phyloP scores from a whole-genome alignment of 2,113 vertebrate genomes.

The Helogale parvula region DNA sequence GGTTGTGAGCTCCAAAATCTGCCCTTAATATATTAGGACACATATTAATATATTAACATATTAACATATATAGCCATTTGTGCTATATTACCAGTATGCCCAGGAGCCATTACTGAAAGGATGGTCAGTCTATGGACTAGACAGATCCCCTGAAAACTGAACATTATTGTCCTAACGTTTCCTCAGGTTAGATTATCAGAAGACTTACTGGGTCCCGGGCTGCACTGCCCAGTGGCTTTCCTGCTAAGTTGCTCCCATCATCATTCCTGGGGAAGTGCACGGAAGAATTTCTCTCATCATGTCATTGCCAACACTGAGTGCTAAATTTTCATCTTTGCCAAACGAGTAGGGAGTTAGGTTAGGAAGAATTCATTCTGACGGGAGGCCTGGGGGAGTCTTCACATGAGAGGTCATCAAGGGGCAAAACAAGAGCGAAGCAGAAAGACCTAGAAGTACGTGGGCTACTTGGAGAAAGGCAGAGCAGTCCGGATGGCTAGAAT shows the following conservation, averaged over 20 bases:
- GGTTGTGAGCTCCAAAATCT: neutral
- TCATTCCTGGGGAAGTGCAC: neutral
- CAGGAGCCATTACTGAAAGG: neutral
- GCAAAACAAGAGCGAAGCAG: neutral
- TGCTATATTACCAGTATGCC: neutral
- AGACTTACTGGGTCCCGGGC: neutral
- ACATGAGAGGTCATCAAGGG: neutral
- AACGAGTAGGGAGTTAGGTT: neutral
- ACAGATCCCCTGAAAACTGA: neutral
- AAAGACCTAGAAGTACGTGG: neutral
- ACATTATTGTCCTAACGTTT: neutral
- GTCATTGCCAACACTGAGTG: neutral
- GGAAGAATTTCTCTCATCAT: neutral
- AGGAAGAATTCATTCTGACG: neutral
- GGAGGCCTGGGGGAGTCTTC: neutral
- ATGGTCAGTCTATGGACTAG: neutral
- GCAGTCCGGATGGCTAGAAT: neutral
- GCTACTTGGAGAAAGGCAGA: neutral
- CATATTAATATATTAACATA: too few species aligned
- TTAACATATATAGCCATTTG: neutral
- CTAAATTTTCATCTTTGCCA: neutral
- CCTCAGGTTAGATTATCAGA: neutral
- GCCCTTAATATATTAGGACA: neutral
- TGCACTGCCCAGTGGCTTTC: neutral
- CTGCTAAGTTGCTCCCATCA: neutral